Evolutionary conservation across 2,113 vertebrate species (phyloP), one percentile per base, ranked within the genome.

Genomic region (Pipa parva): DNA sequence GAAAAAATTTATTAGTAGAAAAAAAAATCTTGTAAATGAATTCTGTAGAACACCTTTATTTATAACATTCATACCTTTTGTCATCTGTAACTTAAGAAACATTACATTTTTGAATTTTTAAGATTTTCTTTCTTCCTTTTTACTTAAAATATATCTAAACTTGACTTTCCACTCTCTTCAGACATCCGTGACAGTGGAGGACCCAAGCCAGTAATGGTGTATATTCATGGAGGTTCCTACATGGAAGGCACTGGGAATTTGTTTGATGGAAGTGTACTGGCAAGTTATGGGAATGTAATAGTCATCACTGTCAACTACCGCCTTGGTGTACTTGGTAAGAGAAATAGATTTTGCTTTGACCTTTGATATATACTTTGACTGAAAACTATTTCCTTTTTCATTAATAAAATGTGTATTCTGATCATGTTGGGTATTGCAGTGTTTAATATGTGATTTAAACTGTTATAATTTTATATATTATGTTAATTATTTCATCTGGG

Each of bases 201-300:
- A 81, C 97, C 97, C 74, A 98, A 98, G 80, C 97, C 97, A 28
- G 97, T 99, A 77, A 99, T 99, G 97, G 94, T 99, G 73, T 99
- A 98, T 85, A 97, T 99, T 82, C 97, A 99, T 0, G 97, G 97
- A 75, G 97, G 96, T 68, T 99, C 97, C 64, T 99, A 99, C 82
- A 99, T 99, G 97, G 97, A 99, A 89, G 97, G 97, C 79, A 98
- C 97, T 75, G 97, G 92, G 75, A 99, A 99, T 88, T 93, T 99
- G 76, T 98, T 98, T 85, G 97, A 99, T 77, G 97, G 97, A 78
- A 99, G 96, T 89, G 95, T 99, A 84, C 88, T 99, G 89, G 95
- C 97, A 79, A 99, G 97, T 90, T 99, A 99, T 79, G 97, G 97
- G 72, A 99, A 99, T 76, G 97, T 99, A 82, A 99, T 99, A 78